Base-by-base conservation (phyloP, 2,888 invertebrate species). In the Pimpla rufipes region DNA sequence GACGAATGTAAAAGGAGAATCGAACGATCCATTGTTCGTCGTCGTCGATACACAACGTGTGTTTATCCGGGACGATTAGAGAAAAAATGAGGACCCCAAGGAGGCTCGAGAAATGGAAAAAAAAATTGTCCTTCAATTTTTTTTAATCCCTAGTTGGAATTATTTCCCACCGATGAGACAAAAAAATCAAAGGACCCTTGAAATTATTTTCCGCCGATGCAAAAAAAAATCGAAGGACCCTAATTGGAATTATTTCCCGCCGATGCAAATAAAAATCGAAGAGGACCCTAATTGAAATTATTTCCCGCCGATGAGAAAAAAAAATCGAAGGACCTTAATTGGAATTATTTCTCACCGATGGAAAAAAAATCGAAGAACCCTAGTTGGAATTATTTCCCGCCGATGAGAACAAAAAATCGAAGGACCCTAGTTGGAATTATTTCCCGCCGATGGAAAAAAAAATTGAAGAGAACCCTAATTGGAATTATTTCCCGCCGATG, bases 21-120 rank as follows among this genome's bases (percentile, higher is more conserved):
- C 83, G 47, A 80, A 78, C 80, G 80, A 83, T 80, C 80, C 80
- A 78, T 83, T 83, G 83, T 83, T 81, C 74, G 35, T 18, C 74
- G 35, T 18, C 42, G 52, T 73, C 50, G 68, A 80, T 73, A 66
- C 35, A 55, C 57, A 64, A 23, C 59, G 37, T 47, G 37, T 78
- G 47, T 59, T 59, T 40, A 59, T 59, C 59, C 35, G 10, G 11
- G 18, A 29, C 13, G 21, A 62, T 40, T 40, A 40, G 21, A 59
- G 37, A 50, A 77, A n/a, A 76, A 18, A 50, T 16, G n/a, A n/a
- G 45, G 67, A 40, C n/a, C 1, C 7, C 29, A 59, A 59, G n/a
- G n/a, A 59, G n/a, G 4, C 16, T 3, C n/a, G 35, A 35, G 35
- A 6, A n/a, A 29, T 35, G 35, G n/a, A 2, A 57, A 57, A 35